Conservation (phyloP, 2,113 vertebrate species). For the Chitala chitala region DNA sequence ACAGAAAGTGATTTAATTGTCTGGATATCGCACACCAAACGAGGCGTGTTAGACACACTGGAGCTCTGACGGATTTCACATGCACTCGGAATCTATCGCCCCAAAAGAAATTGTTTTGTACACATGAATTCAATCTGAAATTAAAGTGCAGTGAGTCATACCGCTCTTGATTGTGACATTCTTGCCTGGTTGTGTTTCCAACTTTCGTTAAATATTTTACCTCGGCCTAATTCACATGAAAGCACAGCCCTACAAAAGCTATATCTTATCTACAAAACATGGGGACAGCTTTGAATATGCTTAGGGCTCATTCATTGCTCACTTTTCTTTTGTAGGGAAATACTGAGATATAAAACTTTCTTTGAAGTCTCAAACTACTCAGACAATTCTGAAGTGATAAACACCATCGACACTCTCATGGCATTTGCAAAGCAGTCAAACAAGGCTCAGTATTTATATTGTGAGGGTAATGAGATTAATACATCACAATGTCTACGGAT, state of each 20-base stretch:
- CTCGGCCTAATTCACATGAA: background rate
- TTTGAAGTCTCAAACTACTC: background rate
- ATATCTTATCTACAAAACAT: background rate
- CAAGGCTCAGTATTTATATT: too few relatives aligned
- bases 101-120: conserved; percentile 7
- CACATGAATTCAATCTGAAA: conserved; percentile 16
- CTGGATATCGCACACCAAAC: conserved; percentile 18
- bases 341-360: background rate
- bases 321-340: background rate
- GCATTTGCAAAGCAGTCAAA: background rate
- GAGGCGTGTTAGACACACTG: background rate
- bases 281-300: background rate
- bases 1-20: background rate
- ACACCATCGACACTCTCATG: background rate
- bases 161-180: background rate
- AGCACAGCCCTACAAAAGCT: too few relatives aligned
- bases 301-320: background rate
- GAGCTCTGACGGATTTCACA: conserved; percentile 8
- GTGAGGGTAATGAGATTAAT: too few relatives aligned
- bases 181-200: conserved; percentile 6
- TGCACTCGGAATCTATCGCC: background rate
- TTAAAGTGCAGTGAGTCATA: conserved; percentile 14
- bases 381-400: background rate
- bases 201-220: background rate
- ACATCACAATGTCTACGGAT: too few relatives aligned